phyloP scores from a whole-genome alignment of 2,797 vertebrate species.

The Pyrocephalus nanus region DNA sequence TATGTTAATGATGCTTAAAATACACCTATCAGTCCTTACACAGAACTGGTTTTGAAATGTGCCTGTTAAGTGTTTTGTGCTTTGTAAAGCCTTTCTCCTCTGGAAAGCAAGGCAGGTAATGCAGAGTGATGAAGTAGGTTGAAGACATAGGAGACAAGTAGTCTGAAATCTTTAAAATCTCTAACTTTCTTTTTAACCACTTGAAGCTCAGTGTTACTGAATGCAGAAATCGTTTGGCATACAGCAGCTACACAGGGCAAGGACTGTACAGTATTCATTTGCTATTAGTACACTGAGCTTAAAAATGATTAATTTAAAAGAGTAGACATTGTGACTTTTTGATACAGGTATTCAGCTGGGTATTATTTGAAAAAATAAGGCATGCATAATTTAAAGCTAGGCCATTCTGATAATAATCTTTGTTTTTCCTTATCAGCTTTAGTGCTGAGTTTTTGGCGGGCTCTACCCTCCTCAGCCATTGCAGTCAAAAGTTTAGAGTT shows the following conservation, averaged over 20 bases:
- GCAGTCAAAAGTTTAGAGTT: conserved; percentile 28
- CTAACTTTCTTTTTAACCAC: background rate
- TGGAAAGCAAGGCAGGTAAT: background rate
- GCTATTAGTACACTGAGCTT: background rate
- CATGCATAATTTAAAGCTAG: background rate
- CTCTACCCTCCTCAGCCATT: background rate
- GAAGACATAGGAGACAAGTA: background rate
- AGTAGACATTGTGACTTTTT: background rate
- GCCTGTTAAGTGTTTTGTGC: background rate
- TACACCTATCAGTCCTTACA: background rate
- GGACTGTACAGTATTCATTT: background rate
- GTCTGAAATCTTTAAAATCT: background rate
- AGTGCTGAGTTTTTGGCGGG: background rate
- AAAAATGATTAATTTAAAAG: background rate
- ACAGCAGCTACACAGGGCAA: background rate
- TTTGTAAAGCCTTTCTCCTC: background rate
- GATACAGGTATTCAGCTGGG: background rate
- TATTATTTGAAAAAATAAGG: background rate
- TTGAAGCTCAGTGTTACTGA: background rate
- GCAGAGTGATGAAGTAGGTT: background rate
- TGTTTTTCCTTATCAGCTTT: background rate
- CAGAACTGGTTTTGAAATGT: background rate
- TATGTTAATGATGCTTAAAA: background rate
- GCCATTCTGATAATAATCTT: background rate
- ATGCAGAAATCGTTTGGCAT: background rate